Conservation (phyloP, 2,888 invertebrate genomes). For the Drosophila nr. perissopoda region DNA sequence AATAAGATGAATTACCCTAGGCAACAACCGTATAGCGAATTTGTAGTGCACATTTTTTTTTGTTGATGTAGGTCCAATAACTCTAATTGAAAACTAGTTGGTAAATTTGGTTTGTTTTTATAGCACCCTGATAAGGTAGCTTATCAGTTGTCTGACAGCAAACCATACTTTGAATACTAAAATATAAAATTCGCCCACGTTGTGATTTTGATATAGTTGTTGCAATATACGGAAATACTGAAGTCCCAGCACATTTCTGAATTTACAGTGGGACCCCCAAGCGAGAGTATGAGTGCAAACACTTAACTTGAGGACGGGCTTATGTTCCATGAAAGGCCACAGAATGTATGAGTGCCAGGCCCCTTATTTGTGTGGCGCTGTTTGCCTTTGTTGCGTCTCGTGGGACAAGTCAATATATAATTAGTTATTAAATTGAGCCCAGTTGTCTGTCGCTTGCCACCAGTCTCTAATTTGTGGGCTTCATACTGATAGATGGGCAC, state of each 20-base stretch:
- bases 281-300: conserved; percentile 21
- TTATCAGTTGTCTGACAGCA: not conserved
- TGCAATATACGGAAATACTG: conserved; percentile 13
- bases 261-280: conserved; percentile 17
- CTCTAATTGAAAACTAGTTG: not conserved
- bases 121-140: not conserved
- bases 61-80: not conserved
- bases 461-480: conserved; percentile 6
- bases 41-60: not conserved
- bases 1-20: not conserved
- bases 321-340: not conserved
- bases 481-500: conserved; percentile 34
- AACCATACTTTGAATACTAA: not conserved
- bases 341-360: not conserved
- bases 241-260: not conserved
- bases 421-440: conserved; percentile 44
- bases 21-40: not conserved
- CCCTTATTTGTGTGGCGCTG: not conserved
- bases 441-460: not conserved
- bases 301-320: conserved; percentile 31
- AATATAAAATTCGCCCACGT: not conserved
- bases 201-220: conserved; percentile 13
- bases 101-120: not conserved
- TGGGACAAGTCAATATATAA: conserved; percentile 50
- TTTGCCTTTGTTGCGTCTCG: conserved; percentile 21